These are phyloP conservation scores for Etheostoma spectabile DNA, from an alignment of 2,113 vertebrate genomes.

Conservation along the genomic window DNA sequence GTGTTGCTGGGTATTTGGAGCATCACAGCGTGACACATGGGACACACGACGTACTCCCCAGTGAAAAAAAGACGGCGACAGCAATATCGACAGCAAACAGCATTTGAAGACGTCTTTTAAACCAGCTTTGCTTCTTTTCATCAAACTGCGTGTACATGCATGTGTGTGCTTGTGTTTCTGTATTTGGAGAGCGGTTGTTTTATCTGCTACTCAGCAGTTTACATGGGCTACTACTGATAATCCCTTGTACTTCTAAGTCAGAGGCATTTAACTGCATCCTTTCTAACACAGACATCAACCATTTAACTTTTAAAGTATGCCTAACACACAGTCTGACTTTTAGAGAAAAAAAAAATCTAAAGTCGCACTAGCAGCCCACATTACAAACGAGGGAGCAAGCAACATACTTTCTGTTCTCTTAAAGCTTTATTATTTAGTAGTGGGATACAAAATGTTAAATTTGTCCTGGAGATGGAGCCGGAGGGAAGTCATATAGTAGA, in stretches of 20 bases:
- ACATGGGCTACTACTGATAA: constrained; percentile 22
- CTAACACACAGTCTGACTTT: not conserved
- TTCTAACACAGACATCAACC: constrained; percentile 26
- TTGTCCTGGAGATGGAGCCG: not conserved
- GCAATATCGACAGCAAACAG: constrained; percentile 61
- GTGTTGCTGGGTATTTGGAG: constrained; percentile 31
- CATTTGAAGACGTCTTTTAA: constrained; percentile 60
- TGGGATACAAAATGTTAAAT: not conserved
- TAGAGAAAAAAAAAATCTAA: not conserved
- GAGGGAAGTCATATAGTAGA: not conserved
- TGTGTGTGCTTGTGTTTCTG: constrained; percentile 3
- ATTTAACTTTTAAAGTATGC: constrained; percentile 21
- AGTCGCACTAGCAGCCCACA: not conserved
- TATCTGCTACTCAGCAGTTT: constrained; percentile 59
- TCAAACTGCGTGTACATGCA: not conserved
- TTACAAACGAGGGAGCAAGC: not conserved
- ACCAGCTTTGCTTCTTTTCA: constrained; percentile 25
- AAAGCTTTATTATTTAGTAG: not conserved
- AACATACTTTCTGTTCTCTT: not conserved
- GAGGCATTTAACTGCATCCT: constrained; percentile 29
- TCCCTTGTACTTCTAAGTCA: constrained; percentile 44
- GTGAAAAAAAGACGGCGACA: constrained; percentile 7
- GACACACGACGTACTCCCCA: constrained; percentile 19
- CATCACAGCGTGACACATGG: constrained; percentile 15
- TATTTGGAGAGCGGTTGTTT: constrained; percentile 36